Evolutionary conservation across 2,797 vertebrate genomes (phyloP), one percentile per base, ranked within the genome.

Genomic region (Typhlichthys subterraneus): DNA sequence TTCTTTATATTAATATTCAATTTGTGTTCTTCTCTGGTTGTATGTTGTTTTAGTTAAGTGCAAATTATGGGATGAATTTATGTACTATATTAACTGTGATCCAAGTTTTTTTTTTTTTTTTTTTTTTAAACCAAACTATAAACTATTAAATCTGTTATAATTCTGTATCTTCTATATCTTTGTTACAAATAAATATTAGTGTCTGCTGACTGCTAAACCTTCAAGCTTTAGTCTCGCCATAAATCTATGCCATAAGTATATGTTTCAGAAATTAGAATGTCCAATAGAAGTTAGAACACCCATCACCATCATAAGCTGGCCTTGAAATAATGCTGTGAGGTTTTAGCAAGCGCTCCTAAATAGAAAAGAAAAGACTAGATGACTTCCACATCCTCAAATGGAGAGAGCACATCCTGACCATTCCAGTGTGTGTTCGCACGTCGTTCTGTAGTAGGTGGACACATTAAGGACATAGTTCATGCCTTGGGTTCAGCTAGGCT

Each of bases 31-130:
- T 80, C 88, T 46, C 45, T 91, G 91, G 91, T 92, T 95, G 93
- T 95, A 94, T 87, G 92, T 95, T 88, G 87, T 92, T 89, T 92
- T 94, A 93, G 91, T 93, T 93, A 57, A 92, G 89, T 95, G 92
- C 88, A 92, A 91, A 94, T 89, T 93, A 89, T 87, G 92, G 94
- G 94, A 94, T 93, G 93, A 92, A 91, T 93, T 89, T 93, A 94
- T 95, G 93, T 95, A 94, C 92, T 93, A 91, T 95, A 94, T 91
- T 29, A 29, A 93, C 91, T 95, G 90, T 95, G 87, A 94, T 94
- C 95, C 88, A 94, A 12, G 45, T 48, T 14, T 47, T 58, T 47
- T 77, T 73, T 62, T 64, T 94, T 92, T 94, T 95, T 86, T 94
- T 17, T 17, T 17, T 17, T 17, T 17, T 17, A 94, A 95, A 92